Base-by-base conservation (phyloP, 1,140 invertebrate genomes). In the Cyclina sinensis region DNA sequence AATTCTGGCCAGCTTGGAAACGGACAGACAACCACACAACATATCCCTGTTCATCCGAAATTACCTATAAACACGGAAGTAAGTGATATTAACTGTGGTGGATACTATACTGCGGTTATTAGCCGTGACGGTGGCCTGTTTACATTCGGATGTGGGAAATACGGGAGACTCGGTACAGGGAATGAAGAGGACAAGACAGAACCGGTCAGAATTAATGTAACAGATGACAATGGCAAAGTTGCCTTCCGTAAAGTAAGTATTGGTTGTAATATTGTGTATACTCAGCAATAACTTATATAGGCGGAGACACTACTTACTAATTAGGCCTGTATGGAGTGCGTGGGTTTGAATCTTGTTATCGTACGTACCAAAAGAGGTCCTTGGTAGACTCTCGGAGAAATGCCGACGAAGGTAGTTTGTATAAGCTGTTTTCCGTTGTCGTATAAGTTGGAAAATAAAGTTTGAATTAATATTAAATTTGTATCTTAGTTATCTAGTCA, bases 1-100 rank as follows among this genome's bases (percentile, higher is more conserved):
- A 91, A 91, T 68, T 74, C 68, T 30, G 92, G 92, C 24, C 92
- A 92, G 70, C 81, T 92, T 11, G 91, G 92, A 3, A 90, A 88
- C 39, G 90, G 90, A 27, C 76, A 80, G 39, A 57, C 59, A 24
- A 76, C 79, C 30, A 90, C 62, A 12, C 18, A 62, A 27, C 78
- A 88, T 35, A 86, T 70, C 9, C 85, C 88, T 21, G 74, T 86
- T 9, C 51, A 14, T 5, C n/a, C 81, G 0, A 88, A 62, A 43
- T 37, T 46, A 43, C 43, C 43, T 27, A 5, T 0, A 5, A 59
- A 85, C 30, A 78, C n/a, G 39, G 70, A 81, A 27, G 5, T 43
- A 37, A 59, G 35, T n/a, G 68, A 74, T 30, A 76, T 90, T n/a
- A 68, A 43, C 4, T 89, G 86, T 76, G 88, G 88, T 35, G 88